A percentile compares a stretch with the other conserved stretches of the same genome.
Conservation (phyloP, 2,888 invertebrate genomes). For the Panorpa germanica region DNA sequence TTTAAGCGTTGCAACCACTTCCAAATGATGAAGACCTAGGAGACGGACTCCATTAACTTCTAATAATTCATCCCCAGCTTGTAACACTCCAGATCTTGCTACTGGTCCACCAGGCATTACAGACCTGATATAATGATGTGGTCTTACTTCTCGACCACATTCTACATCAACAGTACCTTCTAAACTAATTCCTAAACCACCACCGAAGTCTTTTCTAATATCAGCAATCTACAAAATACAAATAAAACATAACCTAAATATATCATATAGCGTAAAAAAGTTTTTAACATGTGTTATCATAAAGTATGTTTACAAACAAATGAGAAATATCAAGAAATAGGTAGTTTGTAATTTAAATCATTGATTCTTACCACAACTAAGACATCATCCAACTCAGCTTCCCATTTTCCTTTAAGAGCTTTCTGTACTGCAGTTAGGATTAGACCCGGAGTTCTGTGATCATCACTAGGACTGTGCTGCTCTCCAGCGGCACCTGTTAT, state of each 20-base stretch:
- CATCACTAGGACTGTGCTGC: conserved; percentile 20
- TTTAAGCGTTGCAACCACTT: conserved; percentile 72
- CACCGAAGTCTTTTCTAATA: conserved; percentile 61
- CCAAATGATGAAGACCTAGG: conserved; percentile 76
- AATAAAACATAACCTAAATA: background rate
- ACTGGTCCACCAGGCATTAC: conserved; percentile 79
- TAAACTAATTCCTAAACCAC: conserved; percentile 76
- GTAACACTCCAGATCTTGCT: conserved; percentile 52
- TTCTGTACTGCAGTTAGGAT: conserved; percentile 38
- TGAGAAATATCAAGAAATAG: conserved; percentile 1
- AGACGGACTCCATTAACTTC: conserved; percentile 73
- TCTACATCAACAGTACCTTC: conserved; percentile 89
- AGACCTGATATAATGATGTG: conserved; percentile 83
- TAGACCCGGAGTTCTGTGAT: too few relatives aligned
- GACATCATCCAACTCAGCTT: conserved; percentile 32
- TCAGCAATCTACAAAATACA: conserved; percentile 49
- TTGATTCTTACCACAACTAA: conserved; percentile 51
- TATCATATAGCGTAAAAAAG: conserved; percentile 4
- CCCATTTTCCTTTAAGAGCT: conserved; percentile 59
- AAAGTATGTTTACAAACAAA: too few relatives aligned
- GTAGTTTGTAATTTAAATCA: conserved; percentile 1
- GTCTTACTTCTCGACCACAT: conserved; percentile 72
- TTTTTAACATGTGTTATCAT: conserved; percentile 4
- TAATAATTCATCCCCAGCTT: conserved; percentile 76
- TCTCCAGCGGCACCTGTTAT: conserved; percentile 32